phyloP scores from a whole-genome alignment of 1,140 invertebrate genomes.

The Branchinecta lynchi region DNA sequence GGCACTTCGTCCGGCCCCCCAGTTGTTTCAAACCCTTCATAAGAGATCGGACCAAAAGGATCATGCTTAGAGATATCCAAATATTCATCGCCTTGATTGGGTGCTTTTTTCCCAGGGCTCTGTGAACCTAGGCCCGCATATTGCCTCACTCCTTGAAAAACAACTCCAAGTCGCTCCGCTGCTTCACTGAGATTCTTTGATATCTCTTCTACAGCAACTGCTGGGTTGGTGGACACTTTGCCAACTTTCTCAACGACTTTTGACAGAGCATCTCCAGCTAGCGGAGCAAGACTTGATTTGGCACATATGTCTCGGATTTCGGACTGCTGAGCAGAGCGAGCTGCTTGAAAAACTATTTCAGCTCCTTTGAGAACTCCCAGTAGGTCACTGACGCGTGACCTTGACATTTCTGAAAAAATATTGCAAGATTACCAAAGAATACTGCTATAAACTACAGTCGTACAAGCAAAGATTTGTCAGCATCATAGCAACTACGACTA shows the following conservation, averaged over 20 bases:
- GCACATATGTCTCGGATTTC: constrained; percentile 12
- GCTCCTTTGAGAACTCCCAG: constrained; percentile 17
- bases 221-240: constrained; percentile 7
- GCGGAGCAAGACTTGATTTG: constrained; percentile 7
- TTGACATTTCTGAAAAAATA: constrained; percentile 18
- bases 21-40: too few species aligned
- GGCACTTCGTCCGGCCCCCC: too few species aligned
- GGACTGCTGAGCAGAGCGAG: constrained; percentile 14
- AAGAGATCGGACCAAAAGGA: too few species aligned
- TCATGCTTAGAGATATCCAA: too few species aligned
- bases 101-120: neutral
- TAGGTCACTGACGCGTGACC: constrained; percentile 15
- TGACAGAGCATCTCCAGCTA: neutral
- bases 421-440: too few species aligned
- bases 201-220: constrained; percentile 12
- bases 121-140: neutral
- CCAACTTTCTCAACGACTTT: constrained; percentile 11
- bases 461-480: too few species aligned
- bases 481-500: too few species aligned
- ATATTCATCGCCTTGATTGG: neutral
- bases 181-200: constrained; percentile 14
- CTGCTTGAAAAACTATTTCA: constrained; percentile 14
- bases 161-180: constrained; percentile 10
- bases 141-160: constrained; percentile 2
- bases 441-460: too few species aligned